Evolutionary conservation across 2,888 invertebrate species (phyloP).

Genomic region (Calephelis perditalis): DNA sequence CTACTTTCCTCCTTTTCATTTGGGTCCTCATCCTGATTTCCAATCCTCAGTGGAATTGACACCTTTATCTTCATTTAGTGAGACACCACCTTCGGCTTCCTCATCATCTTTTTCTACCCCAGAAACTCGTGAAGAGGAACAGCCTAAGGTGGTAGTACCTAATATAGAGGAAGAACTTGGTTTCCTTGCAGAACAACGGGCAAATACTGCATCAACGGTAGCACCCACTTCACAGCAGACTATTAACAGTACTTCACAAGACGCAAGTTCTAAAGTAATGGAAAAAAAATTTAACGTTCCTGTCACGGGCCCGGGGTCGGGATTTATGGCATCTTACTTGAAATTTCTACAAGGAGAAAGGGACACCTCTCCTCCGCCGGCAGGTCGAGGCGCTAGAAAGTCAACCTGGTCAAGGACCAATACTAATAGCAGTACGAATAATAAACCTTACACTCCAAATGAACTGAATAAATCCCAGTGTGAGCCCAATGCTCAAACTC

Average conservation of each 20-base stretch:
- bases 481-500: conserved; percentile 49
- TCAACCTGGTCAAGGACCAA: conserved; percentile 80
- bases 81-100: conserved; percentile 78
- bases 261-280: conserved; percentile 69
- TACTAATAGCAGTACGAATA: conserved; percentile 59
- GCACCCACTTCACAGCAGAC: conserved; percentile 73
- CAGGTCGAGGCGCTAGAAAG: conserved; percentile 81
- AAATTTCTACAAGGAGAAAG: conserved; percentile 91
- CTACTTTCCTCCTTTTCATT: conserved; percentile 87
- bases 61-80: conserved; percentile 77
- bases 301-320: conserved; percentile 80
- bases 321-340: conserved; percentile 92
- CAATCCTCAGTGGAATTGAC: conserved; percentile 82
- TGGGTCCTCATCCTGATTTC: conserved; percentile 83
- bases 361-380: conserved; percentile 88
- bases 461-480: conserved; percentile 60
- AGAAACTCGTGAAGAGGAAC: conserved; percentile 81
- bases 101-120: conserved; percentile 76
- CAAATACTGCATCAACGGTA: conserved; percentile 70
- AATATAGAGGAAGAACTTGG: conserved; percentile 93
- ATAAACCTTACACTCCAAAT: conserved; percentile 56
- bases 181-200: conserved; percentile 83
- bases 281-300: conserved; percentile 81
- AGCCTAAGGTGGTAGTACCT: conserved; percentile 91
- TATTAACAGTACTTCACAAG: conserved; percentile 68